phyloP scores from a whole-genome alignment of 2,797 vertebrate species.

The Muscicapa comitata region DNA sequence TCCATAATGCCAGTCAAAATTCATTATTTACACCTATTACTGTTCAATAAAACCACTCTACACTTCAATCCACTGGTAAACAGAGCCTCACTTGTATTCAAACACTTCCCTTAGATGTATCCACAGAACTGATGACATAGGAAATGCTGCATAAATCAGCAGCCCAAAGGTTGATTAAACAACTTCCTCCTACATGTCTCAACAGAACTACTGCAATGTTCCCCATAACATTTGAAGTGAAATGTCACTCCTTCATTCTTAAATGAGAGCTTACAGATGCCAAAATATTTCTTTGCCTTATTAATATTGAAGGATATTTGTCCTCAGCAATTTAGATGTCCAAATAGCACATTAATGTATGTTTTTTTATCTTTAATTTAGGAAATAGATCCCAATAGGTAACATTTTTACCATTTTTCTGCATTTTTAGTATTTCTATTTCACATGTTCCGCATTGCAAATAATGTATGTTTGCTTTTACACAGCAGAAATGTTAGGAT shows the following conservation, averaged over 20 bases:
- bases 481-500: background rate
- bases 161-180: background rate
- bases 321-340: background rate
- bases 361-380: background rate
- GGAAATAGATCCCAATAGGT: background rate
- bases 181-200: background rate
- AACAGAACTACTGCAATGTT: background rate
- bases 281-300: background rate
- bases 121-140: background rate
- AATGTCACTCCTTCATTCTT: background rate
- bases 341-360: background rate
- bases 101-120: background rate
- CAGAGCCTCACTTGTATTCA: background rate
- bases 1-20: background rate
- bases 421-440: background rate
- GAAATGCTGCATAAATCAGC: background rate
- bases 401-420: background rate
- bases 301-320: background rate
- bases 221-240: background rate
- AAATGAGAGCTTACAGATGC: background rate
- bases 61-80: background rate
- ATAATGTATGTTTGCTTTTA: background rate
- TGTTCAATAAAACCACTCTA: background rate
- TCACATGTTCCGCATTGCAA: background rate
- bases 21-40: background rate